These are phyloP conservation scores for Gymnogyps californianus DNA, from an alignment of 2,113 vertebrate species.

Conservation along the genomic window DNA sequence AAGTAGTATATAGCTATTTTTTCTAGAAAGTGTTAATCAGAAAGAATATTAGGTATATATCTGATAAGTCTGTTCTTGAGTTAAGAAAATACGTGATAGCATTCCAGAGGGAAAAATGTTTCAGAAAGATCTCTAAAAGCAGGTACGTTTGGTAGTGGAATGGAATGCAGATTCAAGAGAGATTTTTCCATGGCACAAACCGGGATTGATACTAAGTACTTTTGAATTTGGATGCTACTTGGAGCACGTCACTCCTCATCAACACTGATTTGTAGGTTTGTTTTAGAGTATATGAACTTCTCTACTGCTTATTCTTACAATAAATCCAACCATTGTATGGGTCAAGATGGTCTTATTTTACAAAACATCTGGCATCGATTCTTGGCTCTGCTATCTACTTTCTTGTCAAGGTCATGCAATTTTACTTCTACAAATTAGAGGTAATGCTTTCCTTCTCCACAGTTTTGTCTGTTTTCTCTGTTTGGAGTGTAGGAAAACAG, in stretches of 20 bases:
- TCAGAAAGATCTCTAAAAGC: background rate
- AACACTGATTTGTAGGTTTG: background rate
- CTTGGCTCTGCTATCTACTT: background rate
- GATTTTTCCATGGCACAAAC: background rate
- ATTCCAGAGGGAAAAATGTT: background rate
- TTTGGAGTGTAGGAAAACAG: background rate
- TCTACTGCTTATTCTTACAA: background rate
- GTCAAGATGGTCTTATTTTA: constrained; percentile 11
- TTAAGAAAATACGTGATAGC: background rate
- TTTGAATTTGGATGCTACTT: background rate
- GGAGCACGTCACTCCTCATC: background rate
- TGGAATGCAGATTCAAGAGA: background rate
- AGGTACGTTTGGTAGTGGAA: background rate
- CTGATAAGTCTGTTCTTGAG: background rate
- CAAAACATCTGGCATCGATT: constrained; percentile 30
- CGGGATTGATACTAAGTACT: background rate
- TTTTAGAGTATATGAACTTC: background rate
- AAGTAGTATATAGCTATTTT: background rate
- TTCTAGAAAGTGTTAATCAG: background rate
- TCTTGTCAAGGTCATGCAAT: constrained; percentile 20
- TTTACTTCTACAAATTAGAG: constrained; percentile 24
- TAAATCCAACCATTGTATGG: background rate
- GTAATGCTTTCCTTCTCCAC: constrained; percentile 15
- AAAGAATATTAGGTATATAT: background rate
- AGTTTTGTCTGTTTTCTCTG: constrained; percentile 30